Conservation (phyloP, 2,888 invertebrate species). For the Calliscelio sp. region DNA sequence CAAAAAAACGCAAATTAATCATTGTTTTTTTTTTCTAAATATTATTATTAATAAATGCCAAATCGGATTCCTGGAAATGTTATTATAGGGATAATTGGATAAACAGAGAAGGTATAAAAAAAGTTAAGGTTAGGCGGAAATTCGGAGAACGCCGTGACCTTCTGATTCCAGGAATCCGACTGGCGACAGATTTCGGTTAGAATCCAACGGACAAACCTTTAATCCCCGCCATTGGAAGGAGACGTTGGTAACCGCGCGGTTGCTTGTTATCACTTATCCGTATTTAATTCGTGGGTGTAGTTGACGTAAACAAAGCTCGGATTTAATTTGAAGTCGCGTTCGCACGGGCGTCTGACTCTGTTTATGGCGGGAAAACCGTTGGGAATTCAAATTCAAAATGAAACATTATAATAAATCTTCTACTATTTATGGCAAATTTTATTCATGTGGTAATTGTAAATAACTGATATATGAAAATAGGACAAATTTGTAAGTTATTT, state of each 20-base stretch:
- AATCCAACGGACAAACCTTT: conserved; percentile 82
- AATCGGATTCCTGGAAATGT: too few relatives aligned
- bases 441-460: too few relatives aligned
- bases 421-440: too few relatives aligned
- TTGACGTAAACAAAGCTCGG: conserved; percentile 68
- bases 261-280: conserved; percentile 18
- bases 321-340: conserved; percentile 32
- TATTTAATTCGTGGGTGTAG: conserved; percentile 60
- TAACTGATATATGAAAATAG: too few relatives aligned
- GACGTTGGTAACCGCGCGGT: conserved; percentile 5
- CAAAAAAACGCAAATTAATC: too few relatives aligned
- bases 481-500: too few relatives aligned
- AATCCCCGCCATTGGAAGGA: conserved; percentile 83
- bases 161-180: not conserved
- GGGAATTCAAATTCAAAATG: too few relatives aligned
- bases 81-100: not conserved
- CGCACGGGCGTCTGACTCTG: not conserved
- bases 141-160: not conserved
- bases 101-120: not conserved
- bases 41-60: too few relatives aligned
- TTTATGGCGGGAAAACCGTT: conserved; percentile 1
- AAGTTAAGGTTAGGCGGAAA: conserved; percentile 31
- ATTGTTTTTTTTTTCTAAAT: too few relatives aligned
- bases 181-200: not conserved
- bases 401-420: too few relatives aligned